Evolutionary conservation across 2,888 invertebrate species (phyloP).

Genomic region (Xiphydria camelus): DNA sequence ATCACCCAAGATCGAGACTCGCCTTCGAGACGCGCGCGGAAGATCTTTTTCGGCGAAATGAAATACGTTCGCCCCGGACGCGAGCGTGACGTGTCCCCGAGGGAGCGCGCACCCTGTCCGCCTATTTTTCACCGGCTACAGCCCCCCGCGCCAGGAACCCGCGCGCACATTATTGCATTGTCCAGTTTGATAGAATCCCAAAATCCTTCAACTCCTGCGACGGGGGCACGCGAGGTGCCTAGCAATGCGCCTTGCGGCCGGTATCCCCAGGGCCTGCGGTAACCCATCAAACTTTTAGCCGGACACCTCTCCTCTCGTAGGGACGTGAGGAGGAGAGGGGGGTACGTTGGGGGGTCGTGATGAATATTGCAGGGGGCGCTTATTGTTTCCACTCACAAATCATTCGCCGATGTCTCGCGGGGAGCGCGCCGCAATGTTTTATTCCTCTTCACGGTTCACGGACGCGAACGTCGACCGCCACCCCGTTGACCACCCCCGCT

Average conservation of each 20-base stretch:
- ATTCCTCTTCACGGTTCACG: constrained; percentile 35
- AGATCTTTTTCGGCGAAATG: too few relatives aligned
- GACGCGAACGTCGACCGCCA: not conserved
- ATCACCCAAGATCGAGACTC: too few relatives aligned
- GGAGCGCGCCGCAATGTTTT: constrained; percentile 50
- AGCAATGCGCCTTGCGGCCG: constrained; percentile 48
- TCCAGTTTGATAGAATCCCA: constrained; percentile 58
- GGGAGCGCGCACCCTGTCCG: constrained; percentile 13
- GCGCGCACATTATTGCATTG: constrained; percentile 55
- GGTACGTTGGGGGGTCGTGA: constrained; percentile 42
- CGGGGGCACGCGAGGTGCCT: constrained; percentile 47
- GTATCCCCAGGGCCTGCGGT: constrained; percentile 47
- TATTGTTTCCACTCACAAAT: constrained; percentile 58
- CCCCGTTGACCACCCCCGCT: not conserved
- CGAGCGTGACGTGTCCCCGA: constrained; percentile 10
- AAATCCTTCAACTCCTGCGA: constrained; percentile 53
- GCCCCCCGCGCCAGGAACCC: constrained; percentile 18
- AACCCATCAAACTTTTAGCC: constrained; percentile 59
- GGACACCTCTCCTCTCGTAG: constrained; percentile 45
- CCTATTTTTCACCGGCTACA: constrained; percentile 43
- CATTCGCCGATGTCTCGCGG: constrained; percentile 56
- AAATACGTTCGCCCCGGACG: constrained; percentile 3
- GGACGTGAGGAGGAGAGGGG: constrained; percentile 15
- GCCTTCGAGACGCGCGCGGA: too few relatives aligned
- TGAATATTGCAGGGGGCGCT: constrained; percentile 57